Conservation (phyloP, 2,888 invertebrate genomes). For the Cheilosia vulpina region DNA sequence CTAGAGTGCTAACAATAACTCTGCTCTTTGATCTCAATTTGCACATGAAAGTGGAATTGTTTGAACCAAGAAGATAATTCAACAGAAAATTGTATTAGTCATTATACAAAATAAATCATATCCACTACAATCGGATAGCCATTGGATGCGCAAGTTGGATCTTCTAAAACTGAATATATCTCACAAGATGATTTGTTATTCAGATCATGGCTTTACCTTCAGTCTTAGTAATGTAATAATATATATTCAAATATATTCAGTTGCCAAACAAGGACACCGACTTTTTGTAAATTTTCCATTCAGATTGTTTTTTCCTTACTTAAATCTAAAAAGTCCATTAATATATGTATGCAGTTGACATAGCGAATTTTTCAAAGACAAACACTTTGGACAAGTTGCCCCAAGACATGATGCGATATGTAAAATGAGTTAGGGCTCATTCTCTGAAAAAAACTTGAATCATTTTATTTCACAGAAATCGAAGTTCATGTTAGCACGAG, state of each 20-base stretch:
- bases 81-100: neutral
- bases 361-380: neutral
- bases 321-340: neutral
- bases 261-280: neutral
- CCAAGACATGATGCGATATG: neutral
- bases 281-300: neutral
- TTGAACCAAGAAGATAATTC: neutral
- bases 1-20: neutral
- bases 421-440: neutral
- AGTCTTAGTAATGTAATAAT: neutral
- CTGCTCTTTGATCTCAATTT: neutral
- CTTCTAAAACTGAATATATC: too few relatives aligned
- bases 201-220: neutral
- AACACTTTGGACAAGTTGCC: neutral
- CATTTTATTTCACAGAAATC: neutral
- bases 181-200: neutral
- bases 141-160: too few relatives aligned
- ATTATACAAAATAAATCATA: neutral
- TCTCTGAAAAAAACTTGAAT: neutral
- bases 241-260: conserved; percentile 11
- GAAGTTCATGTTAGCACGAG: too few relatives aligned
- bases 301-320: neutral
- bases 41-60: too few relatives aligned
- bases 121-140: too few relatives aligned
- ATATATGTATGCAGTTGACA: neutral